Evolutionary conservation across 2,113 vertebrate genomes (phyloP).

Genomic region (Electrona antarctica): DNA sequence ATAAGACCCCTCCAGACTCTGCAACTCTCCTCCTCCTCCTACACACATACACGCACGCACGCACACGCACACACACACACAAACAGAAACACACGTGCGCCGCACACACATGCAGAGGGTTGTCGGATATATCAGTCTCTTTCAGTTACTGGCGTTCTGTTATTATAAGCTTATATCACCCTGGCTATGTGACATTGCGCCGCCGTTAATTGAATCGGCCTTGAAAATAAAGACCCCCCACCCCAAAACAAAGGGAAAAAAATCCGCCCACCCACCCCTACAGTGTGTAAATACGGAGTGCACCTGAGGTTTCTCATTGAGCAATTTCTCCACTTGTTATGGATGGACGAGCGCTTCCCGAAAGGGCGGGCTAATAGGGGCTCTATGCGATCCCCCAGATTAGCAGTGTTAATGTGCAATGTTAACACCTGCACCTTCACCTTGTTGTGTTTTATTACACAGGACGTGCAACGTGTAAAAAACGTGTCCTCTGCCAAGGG

Average conservation of each 20-base stretch:
- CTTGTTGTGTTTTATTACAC: conserved; percentile 70
- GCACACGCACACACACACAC: conserved; percentile 52
- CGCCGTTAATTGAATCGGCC: conserved; percentile 50
- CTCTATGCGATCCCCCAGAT: conserved; percentile 60
- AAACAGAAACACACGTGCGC: conserved; percentile 23
- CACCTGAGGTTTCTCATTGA: neutral
- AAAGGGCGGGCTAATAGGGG: conserved; percentile 44
- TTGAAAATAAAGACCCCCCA: conserved; percentile 12
- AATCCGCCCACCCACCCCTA: neutral
- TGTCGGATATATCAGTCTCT: conserved; percentile 19
- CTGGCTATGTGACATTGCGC: conserved; percentile 40
- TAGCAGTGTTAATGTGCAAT: conserved; percentile 62
- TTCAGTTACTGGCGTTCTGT: conserved; percentile 44
- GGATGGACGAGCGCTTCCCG: conserved; percentile 34
- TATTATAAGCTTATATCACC: conserved; percentile 23
- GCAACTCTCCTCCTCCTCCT: conserved; percentile 30
- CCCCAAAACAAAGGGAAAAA: neutral
- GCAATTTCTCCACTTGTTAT: conserved; percentile 35
- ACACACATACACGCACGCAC: conserved; percentile 55
- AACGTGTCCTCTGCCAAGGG: conserved; percentile 65
- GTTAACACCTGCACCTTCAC: conserved; percentile 61
- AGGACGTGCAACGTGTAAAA: conserved; percentile 4
- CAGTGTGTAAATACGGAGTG: conserved; percentile 59
- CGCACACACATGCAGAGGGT: neutral
- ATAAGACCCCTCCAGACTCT: conserved; percentile 72